These are phyloP conservation scores for Sinosuthora webbiana DNA, from an alignment of 2,113 vertebrate genomes.

Conservation along the genomic window DNA sequence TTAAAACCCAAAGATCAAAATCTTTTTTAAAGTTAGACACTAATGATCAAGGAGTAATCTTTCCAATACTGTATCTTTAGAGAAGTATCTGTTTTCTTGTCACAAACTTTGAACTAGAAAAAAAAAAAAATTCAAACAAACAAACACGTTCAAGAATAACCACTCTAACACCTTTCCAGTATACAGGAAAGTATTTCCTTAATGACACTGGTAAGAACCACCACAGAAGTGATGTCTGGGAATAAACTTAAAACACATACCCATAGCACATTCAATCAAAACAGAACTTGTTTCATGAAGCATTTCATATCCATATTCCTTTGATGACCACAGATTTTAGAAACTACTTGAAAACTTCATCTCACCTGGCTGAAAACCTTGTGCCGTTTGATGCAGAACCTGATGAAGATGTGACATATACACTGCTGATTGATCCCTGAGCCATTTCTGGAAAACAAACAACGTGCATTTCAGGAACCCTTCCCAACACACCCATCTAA, in stretches of 20 bases:
- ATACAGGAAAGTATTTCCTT: background rate
- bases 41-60: background rate
- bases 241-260: background rate
- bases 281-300: background rate
- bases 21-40: background rate
- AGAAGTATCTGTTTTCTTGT: background rate
- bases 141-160: background rate
- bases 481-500: background rate
- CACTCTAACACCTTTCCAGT: background rate
- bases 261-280: background rate
- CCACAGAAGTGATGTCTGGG: background rate
- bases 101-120: background rate
- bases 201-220: background rate
- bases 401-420: slow-evolving; percentile 86
- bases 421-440: slow-evolving; percentile 92
- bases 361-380: slow-evolving; percentile 89
- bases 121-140: background rate
- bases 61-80: background rate
- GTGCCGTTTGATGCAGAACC: slow-evolving; percentile 88
- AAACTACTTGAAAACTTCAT: background rate
- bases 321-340: background rate
- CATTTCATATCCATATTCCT: background rate
- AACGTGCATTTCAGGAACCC: background rate
- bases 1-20: background rate
- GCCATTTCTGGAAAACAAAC: slow-evolving; percentile 88